phyloP scores from a whole-genome alignment of 2,888 invertebrate species.

The Conchocele bisecta region DNA sequence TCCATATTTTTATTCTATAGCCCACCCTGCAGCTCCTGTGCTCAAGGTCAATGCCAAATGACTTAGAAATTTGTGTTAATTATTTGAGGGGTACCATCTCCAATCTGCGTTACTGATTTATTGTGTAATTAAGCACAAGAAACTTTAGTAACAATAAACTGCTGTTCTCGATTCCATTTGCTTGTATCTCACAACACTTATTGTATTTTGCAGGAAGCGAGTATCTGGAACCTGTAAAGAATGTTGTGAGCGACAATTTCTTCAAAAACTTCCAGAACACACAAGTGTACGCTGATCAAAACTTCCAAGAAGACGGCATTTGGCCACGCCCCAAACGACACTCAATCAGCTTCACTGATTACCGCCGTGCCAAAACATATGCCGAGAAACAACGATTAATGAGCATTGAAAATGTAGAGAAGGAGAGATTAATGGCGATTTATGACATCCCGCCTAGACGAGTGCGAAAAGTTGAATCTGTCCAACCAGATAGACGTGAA shows the following conservation, averaged over 20 bases:
- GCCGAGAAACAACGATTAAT: conserved; percentile 66
- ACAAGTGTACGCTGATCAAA: conserved; percentile 53
- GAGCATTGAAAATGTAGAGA: conserved; percentile 73
- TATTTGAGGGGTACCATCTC: too few species aligned
- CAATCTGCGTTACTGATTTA: too few species aligned
- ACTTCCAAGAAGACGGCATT: conserved; percentile 63
- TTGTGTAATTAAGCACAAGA: too few species aligned
- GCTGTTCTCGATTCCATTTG: too few species aligned
- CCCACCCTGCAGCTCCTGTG: too few species aligned
- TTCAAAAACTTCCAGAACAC: conserved; percentile 62
- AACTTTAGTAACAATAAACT: too few species aligned
- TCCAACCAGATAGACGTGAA: conserved; percentile 8
- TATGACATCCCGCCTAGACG: conserved; percentile 76
- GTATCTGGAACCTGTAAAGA: conserved; percentile 58
- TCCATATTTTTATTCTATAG: too few species aligned
- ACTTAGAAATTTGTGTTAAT: too few species aligned
- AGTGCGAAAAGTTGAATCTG: conserved; percentile 65
- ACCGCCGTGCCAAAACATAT: conserved; percentile 63
- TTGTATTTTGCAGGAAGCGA: conserved; percentile 62
- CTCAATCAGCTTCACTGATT: conserved; percentile 76
- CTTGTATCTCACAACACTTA: background rate
- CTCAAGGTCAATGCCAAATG: too few species aligned
- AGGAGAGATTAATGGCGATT: conserved; percentile 68
- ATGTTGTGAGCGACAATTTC: conserved; percentile 55
- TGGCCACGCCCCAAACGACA: conserved; percentile 73